Base-by-base conservation (phyloP, 2,888 invertebrate species). In the Digitonthophagus gazella region DNA sequence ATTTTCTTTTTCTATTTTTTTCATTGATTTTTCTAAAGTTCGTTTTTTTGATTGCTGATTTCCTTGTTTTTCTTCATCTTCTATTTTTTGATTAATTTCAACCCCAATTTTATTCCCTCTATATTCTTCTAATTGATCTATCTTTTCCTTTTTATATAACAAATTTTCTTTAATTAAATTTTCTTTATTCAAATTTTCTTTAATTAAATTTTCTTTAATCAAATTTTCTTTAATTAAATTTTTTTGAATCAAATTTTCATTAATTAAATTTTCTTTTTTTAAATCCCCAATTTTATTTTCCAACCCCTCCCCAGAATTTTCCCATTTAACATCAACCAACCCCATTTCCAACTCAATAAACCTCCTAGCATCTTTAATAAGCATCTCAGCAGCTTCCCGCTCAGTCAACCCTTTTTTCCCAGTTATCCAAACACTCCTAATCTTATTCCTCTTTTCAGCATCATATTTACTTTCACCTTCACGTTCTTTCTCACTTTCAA, bases 341-440 rank as follows among this genome's bases (percentile, higher is more conserved):
- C 93, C 93, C 72, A 95, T 87, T 83, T 94, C 93, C 75, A 88
- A 85, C 82, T 91, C 85, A 22, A 91, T 82, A 83, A 87, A 87
- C 74, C 85, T 85, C 77, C 94, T 88, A 19, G 97, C 96, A 82
- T 95, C 95, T 15, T 84, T 78, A 15, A 96, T 89, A 15, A 97
- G 85, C 73, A 92, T 85, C 70, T 86, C 82, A 2, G 97, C 95
- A 3, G 96, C 96, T 82, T 96, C 91, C 67, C 85, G 86, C 67
- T 92, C 91, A 0, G 94, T 93, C 74, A 96, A 82, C 4, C 93
- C 94, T 75, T 91, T 87, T 79, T 87, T 89, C 15, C 95, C 95
- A 1, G 91, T 92, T 11, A 95, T 88, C 87, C 92, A 93, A 70
- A 95, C 86, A 75, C 87, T 90, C 78, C 89, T 87, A 64, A 90